A percentile compares a stretch with the other conserved stretches of the same genome.
Evolutionary conservation across 2,888 invertebrate species (phyloP).

Genomic region (Protodeltote pygarga): DNA sequence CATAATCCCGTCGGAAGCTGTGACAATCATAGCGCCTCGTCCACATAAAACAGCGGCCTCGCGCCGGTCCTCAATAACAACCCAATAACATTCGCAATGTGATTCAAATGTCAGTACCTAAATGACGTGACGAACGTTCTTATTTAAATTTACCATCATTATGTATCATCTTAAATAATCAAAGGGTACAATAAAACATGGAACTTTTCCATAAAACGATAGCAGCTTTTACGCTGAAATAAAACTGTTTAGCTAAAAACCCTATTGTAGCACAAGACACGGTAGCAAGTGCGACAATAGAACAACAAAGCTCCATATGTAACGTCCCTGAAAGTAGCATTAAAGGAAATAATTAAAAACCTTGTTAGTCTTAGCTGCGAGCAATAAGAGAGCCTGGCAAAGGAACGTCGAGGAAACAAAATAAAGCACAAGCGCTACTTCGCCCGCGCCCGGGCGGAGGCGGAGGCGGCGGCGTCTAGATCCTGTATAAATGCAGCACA

Average conservation of each 20-base stretch:
- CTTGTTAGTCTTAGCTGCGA: constrained; percentile 79
- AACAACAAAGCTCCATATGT: constrained; percentile 62
- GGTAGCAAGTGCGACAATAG: constrained; percentile 24
- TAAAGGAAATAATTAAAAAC: constrained; percentile 86
- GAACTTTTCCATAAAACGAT: constrained; percentile 2
- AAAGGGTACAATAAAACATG: not conserved
- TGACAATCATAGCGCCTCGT: constrained; percentile 39
- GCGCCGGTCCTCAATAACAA: constrained; percentile 20
- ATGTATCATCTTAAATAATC: not conserved
- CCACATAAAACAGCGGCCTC: constrained; percentile 20
- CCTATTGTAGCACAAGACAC: constrained; percentile 21
- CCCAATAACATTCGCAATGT: constrained; percentile 23
- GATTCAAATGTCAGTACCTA: too few relatives aligned
- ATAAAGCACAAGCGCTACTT: constrained; percentile 69
- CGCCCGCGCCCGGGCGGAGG: constrained; percentile 50
- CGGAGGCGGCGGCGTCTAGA: constrained; percentile 55
- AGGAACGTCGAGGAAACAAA: constrained; percentile 75
- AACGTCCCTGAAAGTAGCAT: constrained; percentile 76
- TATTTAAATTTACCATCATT: too few relatives aligned
- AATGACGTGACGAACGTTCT: too few relatives aligned
- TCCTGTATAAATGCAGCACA: constrained; percentile 82
- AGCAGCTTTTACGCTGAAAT: constrained; percentile 22
- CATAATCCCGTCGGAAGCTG: constrained; percentile 40
- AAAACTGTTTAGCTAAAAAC: constrained; percentile 26
- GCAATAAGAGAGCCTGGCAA: constrained; percentile 78